Percentiles rank a stretch among this genome's conserved stretches.
phyloP scores from a whole-genome alignment of 2,888 invertebrate species.

The Oscheius sp. region DNA sequence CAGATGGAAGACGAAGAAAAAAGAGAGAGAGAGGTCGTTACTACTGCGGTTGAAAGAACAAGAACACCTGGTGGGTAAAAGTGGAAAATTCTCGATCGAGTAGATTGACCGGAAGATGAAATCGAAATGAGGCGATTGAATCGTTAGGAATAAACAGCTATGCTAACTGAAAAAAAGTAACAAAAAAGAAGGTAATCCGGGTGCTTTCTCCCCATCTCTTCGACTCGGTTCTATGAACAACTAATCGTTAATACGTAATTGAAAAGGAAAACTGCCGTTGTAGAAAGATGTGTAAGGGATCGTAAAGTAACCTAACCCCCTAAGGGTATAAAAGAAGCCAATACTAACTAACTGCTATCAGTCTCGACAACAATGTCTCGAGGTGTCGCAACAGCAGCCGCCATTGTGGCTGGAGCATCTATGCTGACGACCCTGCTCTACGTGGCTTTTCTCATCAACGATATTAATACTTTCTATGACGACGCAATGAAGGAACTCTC shows the following conservation, averaged over 20 bases:
- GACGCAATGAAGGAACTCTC: slow-evolving; percentile 14
- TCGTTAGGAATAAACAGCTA: neutral
- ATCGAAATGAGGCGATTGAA: slow-evolving; percentile 20
- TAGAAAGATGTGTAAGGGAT: neutral
- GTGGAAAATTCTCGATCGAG: neutral
- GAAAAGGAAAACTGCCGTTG: too few species aligned
- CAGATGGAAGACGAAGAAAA: neutral
- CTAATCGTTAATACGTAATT: too few species aligned
- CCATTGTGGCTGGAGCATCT: slow-evolving; percentile 2
- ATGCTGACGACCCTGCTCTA: slow-evolving; percentile 4
- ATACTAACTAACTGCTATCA: neutral
- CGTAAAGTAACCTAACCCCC: too few species aligned
- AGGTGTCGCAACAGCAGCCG: slow-evolving; percentile 7
- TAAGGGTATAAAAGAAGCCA: neutral
- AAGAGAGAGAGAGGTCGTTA: neutral
- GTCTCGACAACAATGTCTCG: slow-evolving; percentile 19
- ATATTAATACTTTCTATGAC: slow-evolving; percentile 16
- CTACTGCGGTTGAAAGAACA: neutral
- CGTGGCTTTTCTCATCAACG: slow-evolving; percentile 11
- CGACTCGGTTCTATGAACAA: too few species aligned
- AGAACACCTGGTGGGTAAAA: neutral
- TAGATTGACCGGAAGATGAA: slow-evolving; percentile 2
- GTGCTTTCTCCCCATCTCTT: neutral
- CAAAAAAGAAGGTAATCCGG: neutral
- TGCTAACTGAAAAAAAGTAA: neutral